These are phyloP conservation scores for Rhagoletis zephyria DNA, from an alignment of 1,140 invertebrate species.

Conservation along the genomic window DNA sequence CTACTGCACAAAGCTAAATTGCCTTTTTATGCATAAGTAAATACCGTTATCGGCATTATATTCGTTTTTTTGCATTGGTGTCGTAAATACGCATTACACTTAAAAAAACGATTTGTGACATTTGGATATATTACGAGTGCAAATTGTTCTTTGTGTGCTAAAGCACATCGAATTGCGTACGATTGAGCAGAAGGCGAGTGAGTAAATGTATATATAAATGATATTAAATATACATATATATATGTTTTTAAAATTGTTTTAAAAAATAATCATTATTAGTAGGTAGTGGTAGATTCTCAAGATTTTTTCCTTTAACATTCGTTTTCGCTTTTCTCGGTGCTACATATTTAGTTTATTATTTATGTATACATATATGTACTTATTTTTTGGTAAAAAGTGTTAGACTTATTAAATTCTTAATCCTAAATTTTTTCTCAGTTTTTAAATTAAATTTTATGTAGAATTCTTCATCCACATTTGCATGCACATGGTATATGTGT, in stretches of 20 bases:
- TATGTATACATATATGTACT: neutral
- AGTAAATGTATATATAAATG: neutral
- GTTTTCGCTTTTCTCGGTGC: neutral
- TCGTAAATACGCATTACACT: neutral
- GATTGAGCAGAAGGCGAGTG: neutral
- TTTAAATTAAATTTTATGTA: neutral
- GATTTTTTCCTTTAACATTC: neutral
- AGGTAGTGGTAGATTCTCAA: no score
- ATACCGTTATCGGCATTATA: neutral
- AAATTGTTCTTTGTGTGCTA: constrained; percentile 3
- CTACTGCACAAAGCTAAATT: neutral
- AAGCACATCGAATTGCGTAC: constrained; percentile 6
- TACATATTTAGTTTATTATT: neutral
- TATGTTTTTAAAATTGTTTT: no score
- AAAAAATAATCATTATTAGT: no score
- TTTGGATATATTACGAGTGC: neutral
- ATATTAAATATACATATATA: no score
- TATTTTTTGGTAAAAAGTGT: neutral
- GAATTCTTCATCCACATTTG: neutral
- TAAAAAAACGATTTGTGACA: constrained; percentile 1
- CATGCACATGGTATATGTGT: neutral
- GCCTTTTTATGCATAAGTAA: neutral
- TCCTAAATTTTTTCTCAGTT: neutral
- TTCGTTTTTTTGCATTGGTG: constrained; percentile 7
- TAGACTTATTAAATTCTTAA: neutral